Conservation (phyloP, 2,888 invertebrate species). For the Ornithoptera alexandrae region DNA sequence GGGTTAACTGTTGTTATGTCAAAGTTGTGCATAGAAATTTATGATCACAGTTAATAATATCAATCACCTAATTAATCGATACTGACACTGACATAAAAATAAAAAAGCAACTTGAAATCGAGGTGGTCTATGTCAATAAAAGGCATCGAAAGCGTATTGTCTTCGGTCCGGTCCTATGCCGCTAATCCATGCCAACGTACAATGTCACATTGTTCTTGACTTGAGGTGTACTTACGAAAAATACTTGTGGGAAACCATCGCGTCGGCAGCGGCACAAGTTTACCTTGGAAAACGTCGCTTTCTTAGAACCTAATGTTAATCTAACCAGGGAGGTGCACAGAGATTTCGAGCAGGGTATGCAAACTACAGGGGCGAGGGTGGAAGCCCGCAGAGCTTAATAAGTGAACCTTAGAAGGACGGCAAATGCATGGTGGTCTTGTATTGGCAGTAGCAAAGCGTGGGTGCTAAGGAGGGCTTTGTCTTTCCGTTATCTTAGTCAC, state of each 20-base stretch:
- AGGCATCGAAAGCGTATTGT: slow-evolving; percentile 25
- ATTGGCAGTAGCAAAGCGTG: no score
- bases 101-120: slow-evolving; percentile 10
- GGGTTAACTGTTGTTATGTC: not conserved
- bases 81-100: slow-evolving; percentile 21
- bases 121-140: slow-evolving; percentile 21
- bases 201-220: slow-evolving; percentile 44
- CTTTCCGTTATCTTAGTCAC: no score
- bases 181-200: slow-evolving; percentile 42
- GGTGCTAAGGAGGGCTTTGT: no score
- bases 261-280: not conserved
- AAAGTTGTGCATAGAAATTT: not conserved
- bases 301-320: not conserved
- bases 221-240: slow-evolving; percentile 9
- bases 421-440: no score
- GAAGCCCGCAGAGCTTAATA: no score
- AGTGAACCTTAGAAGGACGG: no score
- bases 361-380: no score
- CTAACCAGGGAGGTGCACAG: not conserved
- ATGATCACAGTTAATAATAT: not conserved
- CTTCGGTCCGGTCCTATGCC: slow-evolving; percentile 37
- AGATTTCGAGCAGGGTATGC: not conserved
- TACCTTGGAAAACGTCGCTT: slow-evolving; percentile 5
- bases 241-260: slow-evolving; percentile 18
- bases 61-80: not conserved